phyloP scores from a whole-genome alignment of 2,113 vertebrate species.

The Corythornis vintsioides region DNA sequence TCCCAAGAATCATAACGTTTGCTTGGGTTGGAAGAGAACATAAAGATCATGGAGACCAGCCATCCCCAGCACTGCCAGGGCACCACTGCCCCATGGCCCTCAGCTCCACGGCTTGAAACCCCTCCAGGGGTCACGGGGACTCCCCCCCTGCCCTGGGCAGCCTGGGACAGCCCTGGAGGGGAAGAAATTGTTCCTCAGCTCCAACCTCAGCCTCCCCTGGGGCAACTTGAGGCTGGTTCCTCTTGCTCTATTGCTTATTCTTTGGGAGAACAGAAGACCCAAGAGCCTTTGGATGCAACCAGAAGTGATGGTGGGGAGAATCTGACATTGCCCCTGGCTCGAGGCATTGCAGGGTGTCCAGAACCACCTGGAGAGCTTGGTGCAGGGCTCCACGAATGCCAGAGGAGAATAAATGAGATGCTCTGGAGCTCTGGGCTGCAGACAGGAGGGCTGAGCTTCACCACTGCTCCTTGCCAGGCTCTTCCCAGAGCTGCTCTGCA shows the following conservation, averaged over 20 bases:
- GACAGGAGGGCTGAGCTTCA: background rate
- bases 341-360: background rate
- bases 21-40: no score
- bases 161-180: no score
- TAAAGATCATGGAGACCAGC: no score
- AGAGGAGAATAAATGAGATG: rapidly evolving
- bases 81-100: no score
- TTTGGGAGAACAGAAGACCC: background rate
- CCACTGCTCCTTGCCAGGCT: background rate
- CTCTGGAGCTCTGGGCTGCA: background rate
- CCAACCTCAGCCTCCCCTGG: no score
- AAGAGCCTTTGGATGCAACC: background rate
- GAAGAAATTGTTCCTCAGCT: no score
- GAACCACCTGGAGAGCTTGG: background rate
- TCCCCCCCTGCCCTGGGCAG: no score
- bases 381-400: background rate
- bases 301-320: background rate
- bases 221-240: no score
- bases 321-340: background rate
- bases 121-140: no score
- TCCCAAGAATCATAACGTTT: background rate
- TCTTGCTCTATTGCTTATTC: no score
- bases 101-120: no score
- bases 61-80: no score
- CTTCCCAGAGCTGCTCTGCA: background rate